Evolutionary conservation across 2,113 vertebrate genomes (phyloP).

Genomic region (Rhipidura dahli): DNA sequence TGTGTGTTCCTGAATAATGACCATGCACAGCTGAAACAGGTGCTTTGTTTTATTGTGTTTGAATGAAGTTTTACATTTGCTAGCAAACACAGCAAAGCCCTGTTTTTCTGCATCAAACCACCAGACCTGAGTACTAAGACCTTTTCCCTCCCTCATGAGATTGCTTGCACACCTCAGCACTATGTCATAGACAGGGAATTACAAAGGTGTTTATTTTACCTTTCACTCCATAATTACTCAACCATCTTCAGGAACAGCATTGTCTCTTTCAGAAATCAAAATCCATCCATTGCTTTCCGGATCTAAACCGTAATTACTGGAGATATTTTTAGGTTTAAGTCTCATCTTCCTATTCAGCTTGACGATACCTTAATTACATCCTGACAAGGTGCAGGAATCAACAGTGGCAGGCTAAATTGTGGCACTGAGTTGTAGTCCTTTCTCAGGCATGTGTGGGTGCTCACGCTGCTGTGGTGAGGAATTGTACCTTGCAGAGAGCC

Average conservation of each 20-base stretch:
- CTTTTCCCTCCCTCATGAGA: neutral
- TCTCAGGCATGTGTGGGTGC: neutral
- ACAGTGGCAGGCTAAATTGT: neutral
- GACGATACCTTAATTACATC: constrained; percentile 64
- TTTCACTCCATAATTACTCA: constrained; percentile 3
- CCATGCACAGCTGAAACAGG: neutral
- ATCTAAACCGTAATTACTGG: constrained; percentile 66
- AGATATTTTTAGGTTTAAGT: constrained; percentile 71
- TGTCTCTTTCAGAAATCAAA: constrained; percentile 43
- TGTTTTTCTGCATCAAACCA: neutral
- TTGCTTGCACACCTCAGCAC: neutral
- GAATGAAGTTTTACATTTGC: neutral
- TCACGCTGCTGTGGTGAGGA: neutral
- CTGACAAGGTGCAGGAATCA: constrained; percentile 41
- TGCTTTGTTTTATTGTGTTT: neutral
- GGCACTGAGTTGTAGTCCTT: neutral
- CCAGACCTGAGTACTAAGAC: neutral
- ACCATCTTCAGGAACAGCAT: constrained; percentile 14
- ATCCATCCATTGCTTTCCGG: neutral
- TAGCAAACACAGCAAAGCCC: neutral
- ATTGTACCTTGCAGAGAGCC: neutral
- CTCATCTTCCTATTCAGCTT: constrained; percentile 50
- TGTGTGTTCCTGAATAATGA: neutral
- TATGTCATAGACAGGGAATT: neutral
- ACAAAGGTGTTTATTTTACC: constrained; percentile 11